Conservation (phyloP, 2,113 vertebrate species). For the Calyptomena viridis region DNA sequence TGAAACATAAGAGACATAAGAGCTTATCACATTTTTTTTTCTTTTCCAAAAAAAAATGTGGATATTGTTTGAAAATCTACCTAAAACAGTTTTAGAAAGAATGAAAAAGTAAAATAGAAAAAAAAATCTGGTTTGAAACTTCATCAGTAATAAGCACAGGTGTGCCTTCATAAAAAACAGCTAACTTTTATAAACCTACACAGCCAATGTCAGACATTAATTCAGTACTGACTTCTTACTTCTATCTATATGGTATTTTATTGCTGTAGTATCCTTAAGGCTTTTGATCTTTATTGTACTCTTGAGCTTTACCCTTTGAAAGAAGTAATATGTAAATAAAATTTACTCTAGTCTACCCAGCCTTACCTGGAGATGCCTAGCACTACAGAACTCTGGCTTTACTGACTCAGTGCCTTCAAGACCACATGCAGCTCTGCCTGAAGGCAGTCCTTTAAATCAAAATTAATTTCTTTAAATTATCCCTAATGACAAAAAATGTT, state of each 20-base stretch:
- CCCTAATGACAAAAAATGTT: neutral
- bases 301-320: neutral
- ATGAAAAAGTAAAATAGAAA: neutral
- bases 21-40: neutral
- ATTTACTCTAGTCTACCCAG: neutral
- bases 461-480: neutral
- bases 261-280: slow-evolving; percentile 20
- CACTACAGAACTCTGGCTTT: neutral
- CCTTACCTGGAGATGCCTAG: neutral
- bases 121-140: neutral
- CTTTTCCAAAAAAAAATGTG: neutral
- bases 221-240: neutral
- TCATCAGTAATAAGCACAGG: neutral
- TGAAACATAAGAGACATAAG: neutral
- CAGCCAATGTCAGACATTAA: neutral
- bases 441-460: neutral
- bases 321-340: slow-evolving; percentile 13
- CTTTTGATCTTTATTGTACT: neutral
- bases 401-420: neutral
- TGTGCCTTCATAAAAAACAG: neutral
- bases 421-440: neutral
- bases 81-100: neutral
- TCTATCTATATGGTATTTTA: slow-evolving; percentile 17
- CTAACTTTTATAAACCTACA: neutral
- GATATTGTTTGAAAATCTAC: neutral